These are phyloP conservation scores for Nylanderia fulva DNA, from an alignment of 1,140 invertebrate species.

Conservation along the genomic window DNA sequence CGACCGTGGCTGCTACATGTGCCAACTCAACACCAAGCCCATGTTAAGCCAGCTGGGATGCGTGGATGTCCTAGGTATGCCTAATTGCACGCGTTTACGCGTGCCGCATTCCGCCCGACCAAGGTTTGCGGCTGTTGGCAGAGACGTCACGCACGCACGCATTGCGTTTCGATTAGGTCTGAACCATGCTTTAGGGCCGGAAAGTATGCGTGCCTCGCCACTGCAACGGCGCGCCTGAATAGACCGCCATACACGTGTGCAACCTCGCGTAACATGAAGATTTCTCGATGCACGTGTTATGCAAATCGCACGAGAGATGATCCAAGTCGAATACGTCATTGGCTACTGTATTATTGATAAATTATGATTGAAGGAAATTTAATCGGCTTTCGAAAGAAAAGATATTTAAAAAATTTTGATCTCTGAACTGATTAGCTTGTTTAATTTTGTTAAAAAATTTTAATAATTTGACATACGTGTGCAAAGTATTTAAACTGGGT, in stretches of 20 bases:
- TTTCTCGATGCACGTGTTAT: conserved; percentile 13
- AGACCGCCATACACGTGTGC: background rate
- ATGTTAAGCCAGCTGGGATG: conserved; percentile 96
- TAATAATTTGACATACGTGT: background rate
- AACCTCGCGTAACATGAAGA: background rate
- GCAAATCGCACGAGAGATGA: conserved; percentile 11
- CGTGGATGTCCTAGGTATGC: conserved; percentile 94
- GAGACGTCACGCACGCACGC: conserved; percentile 63
- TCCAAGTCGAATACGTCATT: too few relatives aligned
- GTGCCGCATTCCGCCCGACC: conserved; percentile 74
- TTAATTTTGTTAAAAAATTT: conserved; percentile 10
- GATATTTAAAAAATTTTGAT: background rate
- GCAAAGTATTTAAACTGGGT: background rate
- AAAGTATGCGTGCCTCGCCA: conserved; percentile 71
- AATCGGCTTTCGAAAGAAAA: background rate
- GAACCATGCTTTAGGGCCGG: conserved; percentile 51
- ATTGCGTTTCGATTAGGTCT: conserved; percentile 68
- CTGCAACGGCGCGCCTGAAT: conserved; percentile 64
- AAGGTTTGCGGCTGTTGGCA: conserved; percentile 68
- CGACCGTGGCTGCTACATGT: conserved; percentile 92
- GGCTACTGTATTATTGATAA: background rate
- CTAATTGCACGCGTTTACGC: conserved; percentile 77
- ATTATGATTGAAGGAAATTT: background rate
- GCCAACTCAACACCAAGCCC: conserved; percentile 94
- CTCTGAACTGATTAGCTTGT: background rate